phyloP scores from a whole-genome alignment of 2,113 vertebrate species.

The Hypomesus transpacificus region DNA sequence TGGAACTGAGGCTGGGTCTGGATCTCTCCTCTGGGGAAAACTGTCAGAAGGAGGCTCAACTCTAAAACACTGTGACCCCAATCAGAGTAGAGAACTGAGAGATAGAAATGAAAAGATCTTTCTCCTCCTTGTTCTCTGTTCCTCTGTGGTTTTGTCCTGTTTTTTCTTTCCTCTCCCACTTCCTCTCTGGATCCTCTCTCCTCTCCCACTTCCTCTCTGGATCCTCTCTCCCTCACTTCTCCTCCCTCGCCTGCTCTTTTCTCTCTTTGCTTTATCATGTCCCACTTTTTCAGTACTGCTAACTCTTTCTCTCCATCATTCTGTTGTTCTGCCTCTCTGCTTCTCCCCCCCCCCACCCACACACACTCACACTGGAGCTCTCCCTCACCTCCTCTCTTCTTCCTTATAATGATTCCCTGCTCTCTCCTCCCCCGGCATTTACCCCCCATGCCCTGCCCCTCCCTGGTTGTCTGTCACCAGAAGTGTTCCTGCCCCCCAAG shows the following conservation, averaged over 20 bases:
- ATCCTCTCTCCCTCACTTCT: not conserved
- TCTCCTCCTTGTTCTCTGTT: conserved; percentile 11
- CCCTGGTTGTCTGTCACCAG: not conserved
- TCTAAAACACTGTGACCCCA: conserved; percentile 16
- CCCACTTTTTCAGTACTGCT: not conserved
- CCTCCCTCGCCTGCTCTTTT: not conserved
- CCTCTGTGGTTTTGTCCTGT: not conserved
- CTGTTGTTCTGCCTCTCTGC: conserved; percentile 1
- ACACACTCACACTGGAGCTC: conserved; percentile 4
- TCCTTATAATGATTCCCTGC: conserved; percentile 5
- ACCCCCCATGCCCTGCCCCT: not conserved
- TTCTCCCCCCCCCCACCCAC: not conserved
- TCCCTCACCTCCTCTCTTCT: not conserved
- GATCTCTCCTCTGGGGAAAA: too few relatives aligned
- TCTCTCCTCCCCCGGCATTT: too few relatives aligned
- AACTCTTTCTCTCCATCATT: conserved; percentile 6
- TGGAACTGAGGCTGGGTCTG: too few relatives aligned
- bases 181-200: not conserved
- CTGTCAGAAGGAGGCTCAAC: too few relatives aligned
- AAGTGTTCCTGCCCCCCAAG: not conserved
- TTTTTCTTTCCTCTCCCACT: too few relatives aligned
- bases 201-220: not conserved
- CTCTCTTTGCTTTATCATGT: not conserved
- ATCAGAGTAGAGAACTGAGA: not conserved
- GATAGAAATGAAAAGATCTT: not conserved